phyloP scores from a whole-genome alignment of 2,797 vertebrate genomes.

The Sebastes umbrosus region DNA sequence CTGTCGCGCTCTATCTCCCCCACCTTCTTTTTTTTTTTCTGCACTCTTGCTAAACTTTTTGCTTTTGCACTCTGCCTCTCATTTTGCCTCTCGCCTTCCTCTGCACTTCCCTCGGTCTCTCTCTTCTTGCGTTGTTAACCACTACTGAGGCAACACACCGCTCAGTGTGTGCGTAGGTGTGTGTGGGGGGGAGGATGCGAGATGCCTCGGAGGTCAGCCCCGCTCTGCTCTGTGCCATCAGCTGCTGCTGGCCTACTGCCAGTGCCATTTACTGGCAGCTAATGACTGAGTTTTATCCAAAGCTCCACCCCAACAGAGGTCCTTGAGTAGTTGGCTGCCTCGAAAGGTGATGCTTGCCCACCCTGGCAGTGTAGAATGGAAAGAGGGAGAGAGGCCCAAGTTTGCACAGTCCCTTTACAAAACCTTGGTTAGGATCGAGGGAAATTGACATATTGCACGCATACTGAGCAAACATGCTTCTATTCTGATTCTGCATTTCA shows the following conservation, averaged over 20 bases:
- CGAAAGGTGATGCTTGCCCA: slow-evolving; percentile 10
- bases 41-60: slow-evolving; percentile 3
- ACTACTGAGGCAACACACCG: neutral
- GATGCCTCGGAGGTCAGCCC: slow-evolving; percentile 48
- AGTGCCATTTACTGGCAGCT: slow-evolving; percentile 47
- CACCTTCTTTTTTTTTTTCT: neutral
- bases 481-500: neutral
- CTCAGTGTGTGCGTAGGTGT: slow-evolving; percentile 11
- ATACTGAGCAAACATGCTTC: neutral
- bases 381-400: neutral
- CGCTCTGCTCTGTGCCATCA: slow-evolving; percentile 34
- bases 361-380: slow-evolving; percentile 1
- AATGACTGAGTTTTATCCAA: slow-evolving; percentile 35
- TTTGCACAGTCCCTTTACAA: neutral
- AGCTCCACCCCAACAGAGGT: slow-evolving; percentile 35
- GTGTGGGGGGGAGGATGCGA: slow-evolving; percentile 48
- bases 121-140: neutral
- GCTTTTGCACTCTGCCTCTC: neutral
- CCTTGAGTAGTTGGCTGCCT: slow-evolving; percentile 20
- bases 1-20: slow-evolving; percentile 4
- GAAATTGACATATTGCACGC: neutral
- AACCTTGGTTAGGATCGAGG: neutral
- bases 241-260: slow-evolving; percentile 45
- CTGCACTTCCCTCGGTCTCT: neutral
- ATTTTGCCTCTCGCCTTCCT: neutral